Base-by-base conservation (phyloP, 1,140 invertebrate species). In the Spodoptera frugiperda region DNA sequence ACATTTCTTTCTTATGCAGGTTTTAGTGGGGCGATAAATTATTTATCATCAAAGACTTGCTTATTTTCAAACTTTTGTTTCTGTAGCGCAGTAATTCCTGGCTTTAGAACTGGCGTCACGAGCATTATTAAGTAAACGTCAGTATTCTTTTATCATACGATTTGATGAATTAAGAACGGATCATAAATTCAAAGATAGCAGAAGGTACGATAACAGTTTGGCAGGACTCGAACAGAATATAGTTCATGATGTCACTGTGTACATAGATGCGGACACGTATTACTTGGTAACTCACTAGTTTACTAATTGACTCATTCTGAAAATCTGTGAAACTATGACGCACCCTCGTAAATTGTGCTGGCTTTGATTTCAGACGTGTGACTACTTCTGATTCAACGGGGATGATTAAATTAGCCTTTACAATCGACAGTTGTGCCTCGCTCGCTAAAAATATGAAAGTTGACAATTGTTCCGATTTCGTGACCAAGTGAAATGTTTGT, bases 1-100 rank as follows among this genome's bases (percentile, higher is more conserved):
- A 93, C 92, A 93, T 89, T 93, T 92, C 90, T 93, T 93, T 93
- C 92, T 93, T 92, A 93, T 93, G 86, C 89, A 92, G 90, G 89
- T 90, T 93, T 92, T 92, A 92, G 87, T 91, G 90, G 80, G 33
- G 89, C 89, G 80, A 87, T 93, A 93, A 93, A 93, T 93, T 93
- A 93, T 93, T 92, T 92, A 91, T 93, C 92, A 90, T 93, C 92
- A 93, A 93, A 93, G 91, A 84, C 81, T 87, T 80, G 87, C 85
- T 91, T 91, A 92, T 93, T 93, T 92, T 91, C 85, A 81, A 91
- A 92, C 88, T 90, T 93, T 93, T 93, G 90, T 94, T 93, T 91
- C 88, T 87, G 77, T 77, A 84, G 73, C 81, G 76, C 81, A 30
- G 88, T 87, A 86, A 89, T 89, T 85, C 84, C 84, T 72, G 82